Percentiles rank a stretch among this genome's conserved stretches.
These are phyloP conservation scores for Drosophila simulans DNA, from an alignment of 1,140 invertebrate genomes.

Conservation along the genomic window DNA sequence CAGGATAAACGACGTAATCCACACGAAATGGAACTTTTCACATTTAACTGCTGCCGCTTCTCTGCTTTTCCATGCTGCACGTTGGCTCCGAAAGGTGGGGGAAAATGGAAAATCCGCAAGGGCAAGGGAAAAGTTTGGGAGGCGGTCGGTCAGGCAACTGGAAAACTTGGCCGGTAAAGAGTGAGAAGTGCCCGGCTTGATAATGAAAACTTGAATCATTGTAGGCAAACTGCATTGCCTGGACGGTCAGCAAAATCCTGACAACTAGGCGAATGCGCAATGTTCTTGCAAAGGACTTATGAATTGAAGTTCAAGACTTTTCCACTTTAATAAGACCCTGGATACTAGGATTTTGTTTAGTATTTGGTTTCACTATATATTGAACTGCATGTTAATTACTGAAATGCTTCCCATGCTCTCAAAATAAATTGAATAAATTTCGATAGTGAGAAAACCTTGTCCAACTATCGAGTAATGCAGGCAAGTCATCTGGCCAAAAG, in stretches of 20 bases:
- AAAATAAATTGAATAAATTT: too few species aligned
- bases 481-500: slow-evolving; percentile 23
- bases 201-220: slow-evolving; percentile 82
- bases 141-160: slow-evolving; percentile 2
- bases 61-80: slow-evolving; percentile 11
- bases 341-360: too few species aligned
- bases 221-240: slow-evolving; percentile 62
- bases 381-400: too few species aligned
- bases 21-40: slow-evolving; percentile 80
- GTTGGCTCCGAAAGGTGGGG: slow-evolving; percentile 10
- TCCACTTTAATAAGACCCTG: too few species aligned
- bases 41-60: slow-evolving; percentile 70
- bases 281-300: not conserved
- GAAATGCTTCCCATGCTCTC: too few species aligned
- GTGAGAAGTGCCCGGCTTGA: slow-evolving; percentile 53
- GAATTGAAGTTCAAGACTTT: too few species aligned
- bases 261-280: slow-evolving; percentile 19
- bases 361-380: too few species aligned
- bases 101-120: slow-evolving; percentile 7
- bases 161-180: slow-evolving; percentile 31
- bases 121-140: slow-evolving; percentile 9
- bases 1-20: slow-evolving; percentile 80
- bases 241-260: not conserved
- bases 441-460: too few species aligned
- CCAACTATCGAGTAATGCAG: slow-evolving; percentile 20